These are phyloP conservation scores for Aphrophora alni DNA, from an alignment of 2,888 invertebrate genomes.

Conservation along the genomic window DNA sequence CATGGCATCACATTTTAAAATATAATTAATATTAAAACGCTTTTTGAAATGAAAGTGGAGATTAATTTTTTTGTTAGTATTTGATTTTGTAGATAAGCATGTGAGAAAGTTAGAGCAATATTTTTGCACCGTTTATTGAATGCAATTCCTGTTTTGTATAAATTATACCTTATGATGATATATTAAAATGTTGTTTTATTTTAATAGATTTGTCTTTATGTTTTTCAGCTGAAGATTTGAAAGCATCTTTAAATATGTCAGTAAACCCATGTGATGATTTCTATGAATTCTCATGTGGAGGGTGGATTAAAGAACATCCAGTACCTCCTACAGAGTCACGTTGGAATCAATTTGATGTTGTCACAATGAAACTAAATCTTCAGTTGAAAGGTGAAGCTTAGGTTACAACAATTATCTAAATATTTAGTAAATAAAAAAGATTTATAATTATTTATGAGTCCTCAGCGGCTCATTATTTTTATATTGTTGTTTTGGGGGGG, in stretches of 20 bases:
- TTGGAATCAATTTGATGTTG: conserved; percentile 56
- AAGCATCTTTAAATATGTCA: conserved; percentile 53
- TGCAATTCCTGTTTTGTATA: no score
- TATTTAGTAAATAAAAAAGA: neutral
- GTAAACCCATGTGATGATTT: conserved; percentile 58
- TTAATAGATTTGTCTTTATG: neutral
- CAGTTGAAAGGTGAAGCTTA: conserved; percentile 54
- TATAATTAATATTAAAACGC: no score
- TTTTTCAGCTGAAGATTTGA: conserved; percentile 50
- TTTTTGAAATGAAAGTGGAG: no score
- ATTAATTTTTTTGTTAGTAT: no score
- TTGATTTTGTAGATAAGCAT: no score
- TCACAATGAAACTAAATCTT: conserved; percentile 52
- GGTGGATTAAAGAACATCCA: conserved; percentile 55
- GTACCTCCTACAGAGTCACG: conserved; percentile 54
- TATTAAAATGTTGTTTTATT: no score
- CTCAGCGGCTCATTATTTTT: neutral
- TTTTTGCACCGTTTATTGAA: no score
- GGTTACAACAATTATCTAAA: neutral
- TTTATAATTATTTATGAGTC: neutral
- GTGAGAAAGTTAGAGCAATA: no score
- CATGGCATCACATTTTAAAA: no score
- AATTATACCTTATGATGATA: no score
- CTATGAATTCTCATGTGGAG: conserved; percentile 57
- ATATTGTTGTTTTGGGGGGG: no score